Percentiles rank a stretch among this genome's conserved stretches.
Evolutionary conservation across 2,113 vertebrate species (phyloP).

Genomic region (Holacanthus passer): DNA sequence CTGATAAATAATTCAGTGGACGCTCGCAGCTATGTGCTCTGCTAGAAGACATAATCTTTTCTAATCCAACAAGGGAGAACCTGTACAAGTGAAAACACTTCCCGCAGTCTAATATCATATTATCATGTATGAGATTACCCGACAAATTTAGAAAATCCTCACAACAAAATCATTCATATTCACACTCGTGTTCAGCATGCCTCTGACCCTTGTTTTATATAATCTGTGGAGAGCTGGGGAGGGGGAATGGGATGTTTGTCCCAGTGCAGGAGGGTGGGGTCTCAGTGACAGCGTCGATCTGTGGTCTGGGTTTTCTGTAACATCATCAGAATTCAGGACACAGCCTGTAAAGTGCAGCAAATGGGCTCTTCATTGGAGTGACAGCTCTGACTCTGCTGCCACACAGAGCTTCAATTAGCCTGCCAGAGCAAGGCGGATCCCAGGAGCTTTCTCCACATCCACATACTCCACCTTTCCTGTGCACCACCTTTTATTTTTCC

Average conservation of each 20-base stretch:
- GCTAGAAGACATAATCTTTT: slow-evolving; percentile 57
- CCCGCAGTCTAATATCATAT: slow-evolving; percentile 62
- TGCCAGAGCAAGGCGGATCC: slow-evolving; percentile 73
- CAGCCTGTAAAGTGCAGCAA: slow-evolving; percentile 79
- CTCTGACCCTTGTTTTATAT: slow-evolving; percentile 49
- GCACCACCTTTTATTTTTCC: slow-evolving; percentile 27
- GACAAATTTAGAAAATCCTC: slow-evolving; percentile 51
- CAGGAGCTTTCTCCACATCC: slow-evolving; percentile 55
- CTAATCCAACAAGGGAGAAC: slow-evolving; percentile 63
- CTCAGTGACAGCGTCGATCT: slow-evolving; percentile 38
- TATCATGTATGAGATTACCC: slow-evolving; percentile 57
- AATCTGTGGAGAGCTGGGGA: slow-evolving; percentile 45
- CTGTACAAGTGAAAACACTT: slow-evolving; percentile 46
- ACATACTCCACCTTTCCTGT: slow-evolving; percentile 48
- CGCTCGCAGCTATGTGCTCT: slow-evolving; percentile 79
- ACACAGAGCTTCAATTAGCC: slow-evolving; percentile 84
- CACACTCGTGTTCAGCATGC: slow-evolving; percentile 60
- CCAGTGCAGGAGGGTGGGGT: slow-evolving; percentile 15
- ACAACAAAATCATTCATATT: slow-evolving; percentile 44
- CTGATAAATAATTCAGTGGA: slow-evolving; percentile 79
- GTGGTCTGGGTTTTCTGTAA: slow-evolving; percentile 48
- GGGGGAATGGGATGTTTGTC: slow-evolving; percentile 9
- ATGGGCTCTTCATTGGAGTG: slow-evolving; percentile 80
- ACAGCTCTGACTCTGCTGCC: slow-evolving; percentile 74
- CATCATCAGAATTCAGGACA: slow-evolving; percentile 84